These are phyloP conservation scores for Argyresthia albistria DNA, from an alignment of 2,888 invertebrate genomes.

Conservation along the genomic window DNA sequence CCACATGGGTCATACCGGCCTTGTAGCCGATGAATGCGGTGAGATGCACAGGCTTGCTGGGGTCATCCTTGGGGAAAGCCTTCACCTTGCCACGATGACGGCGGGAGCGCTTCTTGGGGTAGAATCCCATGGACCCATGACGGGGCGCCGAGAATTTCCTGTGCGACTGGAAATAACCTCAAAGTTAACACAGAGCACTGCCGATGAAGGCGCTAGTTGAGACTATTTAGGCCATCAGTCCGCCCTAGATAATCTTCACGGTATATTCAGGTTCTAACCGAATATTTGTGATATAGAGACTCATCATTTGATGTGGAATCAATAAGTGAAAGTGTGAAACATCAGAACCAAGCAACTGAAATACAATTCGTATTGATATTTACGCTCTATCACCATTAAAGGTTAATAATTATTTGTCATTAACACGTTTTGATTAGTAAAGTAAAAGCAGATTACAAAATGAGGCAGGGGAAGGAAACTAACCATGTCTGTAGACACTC, in stretches of 20 bases:
- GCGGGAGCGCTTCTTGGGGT: conserved; percentile 97
- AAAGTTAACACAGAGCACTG: neutral
- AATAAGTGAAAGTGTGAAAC: neutral
- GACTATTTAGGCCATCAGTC: conserved; percentile 69
- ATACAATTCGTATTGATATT: neutral
- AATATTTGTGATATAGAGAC: conserved; percentile 71
- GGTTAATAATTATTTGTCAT: neutral
- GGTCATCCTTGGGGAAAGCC: conserved; percentile 99
- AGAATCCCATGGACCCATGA: conserved; percentile 99
- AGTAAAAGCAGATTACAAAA: neutral
- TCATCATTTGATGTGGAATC: conserved; percentile 71
- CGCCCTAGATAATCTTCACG: conserved; percentile 85
- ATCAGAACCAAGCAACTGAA: neutral
- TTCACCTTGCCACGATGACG: conserved; percentile 99
- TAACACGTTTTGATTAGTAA: neutral
- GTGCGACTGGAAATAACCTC: conserved; percentile 85
- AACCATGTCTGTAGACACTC: conserved; percentile 50
- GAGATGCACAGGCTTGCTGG: conserved; percentile 95
- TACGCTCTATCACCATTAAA: neutral
- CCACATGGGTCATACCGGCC: conserved; percentile 99
- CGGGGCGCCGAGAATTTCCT: conserved; percentile 99
- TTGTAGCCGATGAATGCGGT: conserved; percentile 99
- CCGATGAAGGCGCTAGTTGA: neutral
- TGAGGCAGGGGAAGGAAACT: conserved; percentile 17
- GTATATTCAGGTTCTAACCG: conserved; percentile 78